These are phyloP conservation scores for Beris morrisii DNA, from an alignment of 2,888 invertebrate species.

Conservation along the genomic window DNA sequence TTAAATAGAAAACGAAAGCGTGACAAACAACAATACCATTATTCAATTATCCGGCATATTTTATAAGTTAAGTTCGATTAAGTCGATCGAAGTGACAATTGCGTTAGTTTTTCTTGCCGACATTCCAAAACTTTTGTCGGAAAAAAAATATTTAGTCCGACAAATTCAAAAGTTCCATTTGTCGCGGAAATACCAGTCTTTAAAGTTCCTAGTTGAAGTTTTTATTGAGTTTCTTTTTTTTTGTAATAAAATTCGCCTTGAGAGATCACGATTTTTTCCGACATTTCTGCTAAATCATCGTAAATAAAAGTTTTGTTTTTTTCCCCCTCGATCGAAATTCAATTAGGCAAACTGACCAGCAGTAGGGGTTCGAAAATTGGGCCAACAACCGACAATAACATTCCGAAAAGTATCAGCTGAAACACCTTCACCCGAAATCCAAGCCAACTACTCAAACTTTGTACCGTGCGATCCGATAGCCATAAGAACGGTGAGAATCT, in stretches of 20 bases:
- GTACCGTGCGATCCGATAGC: too few species aligned
- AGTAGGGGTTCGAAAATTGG: slow-evolving; percentile 2
- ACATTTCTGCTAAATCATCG: slow-evolving; percentile 20
- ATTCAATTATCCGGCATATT: too few species aligned
- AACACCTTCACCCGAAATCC: slow-evolving; percentile 16
- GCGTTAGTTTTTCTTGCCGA: too few species aligned
- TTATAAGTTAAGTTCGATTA: too few species aligned
- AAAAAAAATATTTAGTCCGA: too few species aligned
- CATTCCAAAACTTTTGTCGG: too few species aligned
- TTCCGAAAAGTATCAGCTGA: background rate
- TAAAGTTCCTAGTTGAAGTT: background rate
- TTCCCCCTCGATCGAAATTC: slow-evolving; percentile 15
- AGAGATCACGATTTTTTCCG: slow-evolving; percentile 8
- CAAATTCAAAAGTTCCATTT: slow-evolving; percentile 3
- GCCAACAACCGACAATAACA: slow-evolving; percentile 9
- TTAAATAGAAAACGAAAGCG: too few species aligned
- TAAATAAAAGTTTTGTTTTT: slow-evolving; percentile 23
- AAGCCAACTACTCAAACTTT: slow-evolving; percentile 16
- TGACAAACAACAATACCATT: too few species aligned
- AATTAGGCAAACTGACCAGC: slow-evolving; percentile 22
- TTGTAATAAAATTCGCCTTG: background rate
- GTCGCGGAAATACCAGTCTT: slow-evolving; percentile 14
- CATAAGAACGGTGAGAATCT: slow-evolving; percentile 25
- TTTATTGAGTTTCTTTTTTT: slow-evolving; percentile 1
- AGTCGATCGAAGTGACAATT: too few species aligned